Evolutionary conservation across 2,888 invertebrate species (phyloP).

Genomic region (Drosophila sordidula): DNA sequence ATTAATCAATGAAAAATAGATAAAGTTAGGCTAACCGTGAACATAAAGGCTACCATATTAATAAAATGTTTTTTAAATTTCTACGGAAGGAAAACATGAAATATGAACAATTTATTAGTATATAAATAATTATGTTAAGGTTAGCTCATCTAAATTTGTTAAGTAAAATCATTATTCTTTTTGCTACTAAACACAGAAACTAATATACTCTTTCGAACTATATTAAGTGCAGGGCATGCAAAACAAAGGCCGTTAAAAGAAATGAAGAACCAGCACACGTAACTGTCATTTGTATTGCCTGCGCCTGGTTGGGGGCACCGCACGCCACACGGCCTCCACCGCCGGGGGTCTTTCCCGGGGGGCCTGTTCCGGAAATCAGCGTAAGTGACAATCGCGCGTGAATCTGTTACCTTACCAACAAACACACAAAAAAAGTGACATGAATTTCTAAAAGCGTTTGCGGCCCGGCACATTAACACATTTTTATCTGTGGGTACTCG

Average conservation of each 20-base stretch:
- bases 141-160: no score
- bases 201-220: not conserved
- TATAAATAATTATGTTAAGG: no score
- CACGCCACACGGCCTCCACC: conserved; percentile 1
- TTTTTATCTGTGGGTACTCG: conserved; percentile 48
- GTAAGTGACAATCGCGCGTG: conserved; percentile 64
- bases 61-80: no score
- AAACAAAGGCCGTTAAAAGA: conserved; percentile 9
- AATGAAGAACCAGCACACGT: conserved; percentile 54
- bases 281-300: conserved; percentile 61
- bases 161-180: no score
- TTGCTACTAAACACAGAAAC: not conserved
- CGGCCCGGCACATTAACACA: conserved; percentile 68
- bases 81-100: no score
- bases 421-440: conserved; percentile 68
- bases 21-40: no score
- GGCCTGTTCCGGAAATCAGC: conserved; percentile 55
- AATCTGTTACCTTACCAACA: conserved; percentile 61
- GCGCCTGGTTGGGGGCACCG: conserved; percentile 5
- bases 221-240: not conserved
- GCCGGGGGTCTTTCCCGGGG: conserved; percentile 53
- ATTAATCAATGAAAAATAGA: no score
- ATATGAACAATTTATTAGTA: no score
- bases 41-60: no score
- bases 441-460: conserved; percentile 78